phyloP scores from a whole-genome alignment of 2,113 vertebrate genomes.

The Syngnathus typhle region DNA sequence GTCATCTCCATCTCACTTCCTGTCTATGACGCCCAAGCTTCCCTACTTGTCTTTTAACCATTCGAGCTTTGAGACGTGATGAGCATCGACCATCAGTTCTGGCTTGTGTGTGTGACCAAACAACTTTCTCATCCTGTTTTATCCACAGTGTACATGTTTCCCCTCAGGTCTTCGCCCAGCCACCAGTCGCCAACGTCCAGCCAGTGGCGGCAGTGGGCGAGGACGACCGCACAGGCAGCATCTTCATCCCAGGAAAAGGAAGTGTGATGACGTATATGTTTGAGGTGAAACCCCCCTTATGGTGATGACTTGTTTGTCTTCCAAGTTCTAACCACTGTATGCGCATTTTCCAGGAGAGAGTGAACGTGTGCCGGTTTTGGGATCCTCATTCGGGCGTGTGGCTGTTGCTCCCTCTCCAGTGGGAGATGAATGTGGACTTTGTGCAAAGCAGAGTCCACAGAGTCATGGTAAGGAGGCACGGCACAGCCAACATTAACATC shows the following conservation, averaged over 20 bases:
- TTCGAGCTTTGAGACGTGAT: too few species aligned
- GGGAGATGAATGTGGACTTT: constrained; percentile 62
- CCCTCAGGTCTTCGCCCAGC: constrained; percentile 16
- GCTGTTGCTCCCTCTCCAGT: constrained; percentile 61
- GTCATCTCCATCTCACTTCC: not conserved
- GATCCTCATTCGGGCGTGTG: constrained; percentile 56
- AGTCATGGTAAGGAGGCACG: constrained; percentile 49
- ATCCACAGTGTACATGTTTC: not conserved
- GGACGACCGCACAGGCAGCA: constrained; percentile 47
- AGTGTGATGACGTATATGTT: constrained; percentile 66
- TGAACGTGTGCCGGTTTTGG: constrained; percentile 64
- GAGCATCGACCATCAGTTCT: too few species aligned
- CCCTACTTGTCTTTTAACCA: not conserved
- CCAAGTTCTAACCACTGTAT: not conserved
- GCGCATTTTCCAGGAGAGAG: constrained; percentile 45
- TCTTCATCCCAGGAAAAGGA: constrained; percentile 61
- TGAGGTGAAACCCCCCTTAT: constrained; percentile 41
- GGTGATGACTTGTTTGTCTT: not conserved
- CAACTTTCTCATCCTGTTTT: not conserved
- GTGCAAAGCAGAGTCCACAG: constrained; percentile 44
- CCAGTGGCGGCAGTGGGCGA: constrained; percentile 23
- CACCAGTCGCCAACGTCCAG: constrained; percentile 19
- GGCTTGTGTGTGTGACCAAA: not conserved
- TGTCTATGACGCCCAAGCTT: not conserved
- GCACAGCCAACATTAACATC: not conserved